These are phyloP conservation scores for Cisticola juncidis DNA, from an alignment of 2,113 vertebrate species.

Conservation along the genomic window DNA sequence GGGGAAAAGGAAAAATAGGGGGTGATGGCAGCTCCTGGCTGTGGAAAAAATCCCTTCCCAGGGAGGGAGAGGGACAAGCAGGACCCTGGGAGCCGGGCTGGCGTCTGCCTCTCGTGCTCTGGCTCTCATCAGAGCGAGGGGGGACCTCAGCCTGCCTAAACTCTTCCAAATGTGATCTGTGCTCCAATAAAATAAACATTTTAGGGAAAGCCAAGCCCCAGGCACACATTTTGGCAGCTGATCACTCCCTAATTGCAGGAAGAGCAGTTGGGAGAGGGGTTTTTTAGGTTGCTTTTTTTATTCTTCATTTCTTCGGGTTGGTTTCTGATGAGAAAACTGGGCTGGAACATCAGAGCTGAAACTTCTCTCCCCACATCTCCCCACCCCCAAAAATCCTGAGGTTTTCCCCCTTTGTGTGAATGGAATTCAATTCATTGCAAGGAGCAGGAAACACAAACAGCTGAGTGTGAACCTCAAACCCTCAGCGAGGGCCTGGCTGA, in stretches of 20 bases:
- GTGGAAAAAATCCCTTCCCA: background rate
- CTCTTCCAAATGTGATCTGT: constrained; percentile 48
- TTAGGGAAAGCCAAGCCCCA: constrained; percentile 36
- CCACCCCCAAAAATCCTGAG: background rate
- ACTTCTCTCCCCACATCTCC: background rate
- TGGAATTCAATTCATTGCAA: background rate
- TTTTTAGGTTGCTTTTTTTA: background rate
- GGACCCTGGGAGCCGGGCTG: background rate
- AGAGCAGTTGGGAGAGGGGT: background rate
- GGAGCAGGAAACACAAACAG: background rate
- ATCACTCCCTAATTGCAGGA: constrained; percentile 43
- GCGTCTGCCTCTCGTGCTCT: background rate
- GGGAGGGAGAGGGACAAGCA: background rate
- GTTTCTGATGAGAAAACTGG: constrained; percentile 48
- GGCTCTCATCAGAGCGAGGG: background rate
- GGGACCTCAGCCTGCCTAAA: constrained; percentile 27
- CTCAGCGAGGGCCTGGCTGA: background rate
- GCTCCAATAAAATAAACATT: constrained; percentile 47
- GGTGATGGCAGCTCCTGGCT: background rate
- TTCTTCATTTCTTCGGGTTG: background rate
- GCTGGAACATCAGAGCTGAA: background rate
- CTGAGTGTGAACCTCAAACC: background rate
- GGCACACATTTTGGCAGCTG: constrained; percentile 43
- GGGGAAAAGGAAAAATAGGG: accelerated
- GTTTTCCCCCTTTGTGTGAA: background rate